These are phyloP conservation scores for Glossophaga mutica DNA, from an alignment of 2,797 vertebrate species.

Conservation along the genomic window DNA sequence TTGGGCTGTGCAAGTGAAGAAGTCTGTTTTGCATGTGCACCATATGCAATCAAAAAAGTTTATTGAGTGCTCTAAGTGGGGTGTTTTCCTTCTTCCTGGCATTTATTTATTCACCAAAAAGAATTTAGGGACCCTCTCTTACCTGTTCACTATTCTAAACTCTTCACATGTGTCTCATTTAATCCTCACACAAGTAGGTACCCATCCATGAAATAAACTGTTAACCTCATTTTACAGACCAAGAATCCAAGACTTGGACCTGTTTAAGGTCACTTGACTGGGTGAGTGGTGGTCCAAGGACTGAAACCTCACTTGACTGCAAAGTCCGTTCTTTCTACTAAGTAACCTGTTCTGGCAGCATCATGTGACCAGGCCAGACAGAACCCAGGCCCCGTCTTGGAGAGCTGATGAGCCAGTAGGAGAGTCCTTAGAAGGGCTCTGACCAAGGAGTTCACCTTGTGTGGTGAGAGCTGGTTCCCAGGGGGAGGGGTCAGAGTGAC, in stretches of 20 bases:
- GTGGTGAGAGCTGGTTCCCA: background rate
- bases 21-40: background rate
- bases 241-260: background rate
- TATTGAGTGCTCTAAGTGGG: background rate
- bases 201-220: background rate
- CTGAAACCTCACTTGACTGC: background rate
- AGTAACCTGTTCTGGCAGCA: background rate
- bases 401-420: background rate
- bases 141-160: background rate
- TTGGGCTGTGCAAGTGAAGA: background rate
- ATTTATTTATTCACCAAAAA: slow-evolving; percentile 6
- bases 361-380: background rate
- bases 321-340: background rate
- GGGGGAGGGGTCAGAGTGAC: background rate
- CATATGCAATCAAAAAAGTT: background rate
- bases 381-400: background rate
- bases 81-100: background rate
- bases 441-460: background rate
- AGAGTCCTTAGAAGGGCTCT: background rate
- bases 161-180: background rate
- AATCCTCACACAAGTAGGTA: background rate
- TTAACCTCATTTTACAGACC: background rate
- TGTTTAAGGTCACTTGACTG: background rate
- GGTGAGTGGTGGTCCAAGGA: background rate
- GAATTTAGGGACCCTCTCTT: background rate